phyloP scores from a whole-genome alignment of 2,797 vertebrate species.

The Euthynnus affinis region DNA sequence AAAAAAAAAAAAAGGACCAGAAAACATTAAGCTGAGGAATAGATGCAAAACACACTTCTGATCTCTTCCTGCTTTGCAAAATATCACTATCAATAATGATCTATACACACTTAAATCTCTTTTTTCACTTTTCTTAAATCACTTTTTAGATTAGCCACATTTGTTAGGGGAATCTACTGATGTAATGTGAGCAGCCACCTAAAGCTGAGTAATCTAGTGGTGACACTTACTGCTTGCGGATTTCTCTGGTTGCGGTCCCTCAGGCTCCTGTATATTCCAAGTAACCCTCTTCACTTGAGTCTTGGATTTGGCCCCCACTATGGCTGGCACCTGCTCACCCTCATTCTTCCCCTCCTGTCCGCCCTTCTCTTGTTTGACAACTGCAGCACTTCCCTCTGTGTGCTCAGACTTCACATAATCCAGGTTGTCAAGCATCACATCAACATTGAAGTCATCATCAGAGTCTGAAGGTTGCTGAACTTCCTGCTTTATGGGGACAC shows the following conservation, averaged over 20 bases:
- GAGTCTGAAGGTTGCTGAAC: conserved; percentile 70
- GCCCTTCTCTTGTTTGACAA: conserved; percentile 61
- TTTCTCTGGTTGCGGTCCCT: conserved; percentile 80
- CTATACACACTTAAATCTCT: background rate
- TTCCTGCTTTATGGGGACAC: conserved; percentile 74
- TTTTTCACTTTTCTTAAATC: background rate
- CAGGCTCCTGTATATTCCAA: conserved; percentile 96
- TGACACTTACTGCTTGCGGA: conserved; percentile 85
- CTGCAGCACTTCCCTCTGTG: conserved; percentile 5
- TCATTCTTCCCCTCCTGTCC: conserved; percentile 64
- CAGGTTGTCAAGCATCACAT: conserved; percentile 84
- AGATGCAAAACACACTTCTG: background rate
- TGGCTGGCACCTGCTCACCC: conserved; percentile 61
- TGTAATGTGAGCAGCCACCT: background rate
- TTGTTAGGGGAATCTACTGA: background rate
- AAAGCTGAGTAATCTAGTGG: background rate
- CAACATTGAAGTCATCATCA: conserved; percentile 83
- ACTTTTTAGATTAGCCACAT: background rate
- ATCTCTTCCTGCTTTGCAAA: background rate
- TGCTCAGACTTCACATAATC: conserved; percentile 78
- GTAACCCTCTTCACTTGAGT: conserved; percentile 94
- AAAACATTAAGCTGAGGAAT: background rate
- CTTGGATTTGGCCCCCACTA: conserved; percentile 85
- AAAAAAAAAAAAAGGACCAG: conserved; percentile 23
- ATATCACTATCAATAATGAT: background rate